Evolutionary conservation across 2,888 invertebrate genomes (phyloP), one percentile per base, ranked within the genome.

Genomic region (Argynnis bischoffii): DNA sequence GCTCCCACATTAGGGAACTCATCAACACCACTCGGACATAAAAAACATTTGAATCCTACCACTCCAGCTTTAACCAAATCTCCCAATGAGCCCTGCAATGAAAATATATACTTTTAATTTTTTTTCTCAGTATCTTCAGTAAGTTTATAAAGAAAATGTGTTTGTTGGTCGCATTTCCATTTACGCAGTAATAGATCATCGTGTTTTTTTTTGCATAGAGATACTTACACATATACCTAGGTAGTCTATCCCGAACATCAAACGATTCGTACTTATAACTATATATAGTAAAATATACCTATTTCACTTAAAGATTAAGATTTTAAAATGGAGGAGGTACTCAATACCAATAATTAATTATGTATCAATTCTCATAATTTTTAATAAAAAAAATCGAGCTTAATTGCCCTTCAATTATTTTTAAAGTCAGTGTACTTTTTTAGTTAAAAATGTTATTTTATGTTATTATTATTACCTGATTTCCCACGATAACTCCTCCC

Each of bases 401-500:
- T 41, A 41, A 11, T 8, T 41, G 11, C 26, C 26, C 8, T 41
- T 41, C 8, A 51, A 51, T 18, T 47, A 0, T 13, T 64, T 18
- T 50, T 6, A 14, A 3, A n/a, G 8, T 18, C 77, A 11, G 2
- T 41, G 35, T 11, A 41, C 8, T 11, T 41, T 6, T 41, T 41
- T 11, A 26, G 26, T 11, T 41, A 6, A 35, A 35, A 41, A 41
- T 41, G 2, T 41, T 41, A 11, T 11, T 41, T 8, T 8, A 2
- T 35, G 11, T 41, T 11, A 8, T 41, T 41, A 41, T 11, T 11
- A 35, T 35, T 81, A 94, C 94, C 81, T 94, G 85, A 83, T 96
- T 96, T 69, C 93, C 94, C 0, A 95, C 95, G 59, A 96, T 93
- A 1, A 96, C 93, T n/a, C 96, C 96, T n/a, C 96, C 96, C 96